These are phyloP conservation scores for Merops nubicus DNA, from an alignment of 2,113 vertebrate species.

Conservation along the genomic window DNA sequence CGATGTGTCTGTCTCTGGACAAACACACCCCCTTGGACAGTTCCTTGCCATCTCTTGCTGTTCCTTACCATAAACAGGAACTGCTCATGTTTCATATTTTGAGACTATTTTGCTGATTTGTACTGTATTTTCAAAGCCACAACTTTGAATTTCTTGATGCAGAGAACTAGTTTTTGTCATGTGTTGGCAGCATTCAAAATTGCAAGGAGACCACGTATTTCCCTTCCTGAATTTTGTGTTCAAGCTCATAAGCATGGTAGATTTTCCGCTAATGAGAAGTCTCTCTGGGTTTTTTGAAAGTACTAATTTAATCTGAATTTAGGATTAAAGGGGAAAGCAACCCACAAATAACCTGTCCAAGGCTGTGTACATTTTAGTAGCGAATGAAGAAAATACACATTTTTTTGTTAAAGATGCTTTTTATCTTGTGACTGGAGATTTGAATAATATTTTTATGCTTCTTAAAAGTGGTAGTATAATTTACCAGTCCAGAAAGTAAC, in stretches of 20 bases:
- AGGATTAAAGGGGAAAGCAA: not conserved
- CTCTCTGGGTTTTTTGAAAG: not conserved
- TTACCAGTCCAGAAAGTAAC: not conserved
- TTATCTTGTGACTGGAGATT: not conserved
- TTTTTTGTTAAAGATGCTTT: not conserved
- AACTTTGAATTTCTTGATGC: not conserved
- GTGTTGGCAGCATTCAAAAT: not conserved
- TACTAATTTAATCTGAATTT: constrained; percentile 31
- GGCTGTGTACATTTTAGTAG: not conserved
- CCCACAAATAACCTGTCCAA: not conserved
- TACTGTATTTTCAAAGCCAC: not conserved
- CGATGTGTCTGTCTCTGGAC: not conserved
- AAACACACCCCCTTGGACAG: no score
- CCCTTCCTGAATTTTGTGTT: not conserved
- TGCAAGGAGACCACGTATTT: not conserved
- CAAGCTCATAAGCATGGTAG: not conserved
- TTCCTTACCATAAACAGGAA: not conserved
- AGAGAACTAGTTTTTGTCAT: not conserved
- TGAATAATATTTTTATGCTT: not conserved
- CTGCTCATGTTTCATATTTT: not conserved
- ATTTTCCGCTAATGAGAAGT: not conserved
- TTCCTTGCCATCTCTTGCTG: not conserved
- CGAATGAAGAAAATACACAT: not conserved
- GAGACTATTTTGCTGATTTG: not conserved
- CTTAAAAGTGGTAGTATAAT: not conserved